A percentile compares a stretch with the other conserved stretches of the same genome.
Conservation (phyloP, 2,113 vertebrate genomes). For the Anas platyrhynchos region DNA sequence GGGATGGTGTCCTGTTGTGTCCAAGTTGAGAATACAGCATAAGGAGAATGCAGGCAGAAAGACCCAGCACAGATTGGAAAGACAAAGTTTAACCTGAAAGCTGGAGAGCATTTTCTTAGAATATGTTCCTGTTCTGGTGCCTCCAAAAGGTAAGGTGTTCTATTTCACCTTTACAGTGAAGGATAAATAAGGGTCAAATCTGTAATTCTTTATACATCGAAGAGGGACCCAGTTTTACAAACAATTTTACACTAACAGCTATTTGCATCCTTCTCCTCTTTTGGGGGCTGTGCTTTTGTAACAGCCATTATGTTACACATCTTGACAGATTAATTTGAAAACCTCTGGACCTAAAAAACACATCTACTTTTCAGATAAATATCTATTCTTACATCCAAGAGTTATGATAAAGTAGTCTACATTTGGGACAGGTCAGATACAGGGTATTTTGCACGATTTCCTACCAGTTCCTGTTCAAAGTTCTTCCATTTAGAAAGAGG, state of each 20-base stretch:
- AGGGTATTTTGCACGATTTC: neutral
- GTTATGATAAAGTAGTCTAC: neutral
- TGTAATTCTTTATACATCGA: neutral
- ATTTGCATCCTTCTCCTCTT: neutral
- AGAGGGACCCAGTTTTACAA: neutral
- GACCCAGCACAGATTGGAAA: neutral
- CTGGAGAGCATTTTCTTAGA: neutral
- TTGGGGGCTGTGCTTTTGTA: neutral
- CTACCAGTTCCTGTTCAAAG: neutral
- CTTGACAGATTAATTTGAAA: neutral
- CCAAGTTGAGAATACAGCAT: neutral
- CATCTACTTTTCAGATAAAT: neutral
- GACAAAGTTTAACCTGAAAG: neutral
- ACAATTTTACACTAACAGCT: fast-evolving
- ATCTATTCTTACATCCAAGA: neutral
- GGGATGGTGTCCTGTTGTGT: neutral
- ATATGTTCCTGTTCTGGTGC: neutral
- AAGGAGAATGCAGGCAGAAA: neutral
- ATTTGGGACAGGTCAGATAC: neutral
- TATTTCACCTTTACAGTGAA: neutral
- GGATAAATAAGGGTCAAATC: neutral
- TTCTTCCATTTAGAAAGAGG: neutral
- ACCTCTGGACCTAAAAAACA: neutral
- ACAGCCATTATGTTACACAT: neutral
- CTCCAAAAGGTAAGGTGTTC: neutral